Evolutionary conservation across 2,797 vertebrate species (phyloP).

Genomic region (Tenualosa ilisha): DNA sequence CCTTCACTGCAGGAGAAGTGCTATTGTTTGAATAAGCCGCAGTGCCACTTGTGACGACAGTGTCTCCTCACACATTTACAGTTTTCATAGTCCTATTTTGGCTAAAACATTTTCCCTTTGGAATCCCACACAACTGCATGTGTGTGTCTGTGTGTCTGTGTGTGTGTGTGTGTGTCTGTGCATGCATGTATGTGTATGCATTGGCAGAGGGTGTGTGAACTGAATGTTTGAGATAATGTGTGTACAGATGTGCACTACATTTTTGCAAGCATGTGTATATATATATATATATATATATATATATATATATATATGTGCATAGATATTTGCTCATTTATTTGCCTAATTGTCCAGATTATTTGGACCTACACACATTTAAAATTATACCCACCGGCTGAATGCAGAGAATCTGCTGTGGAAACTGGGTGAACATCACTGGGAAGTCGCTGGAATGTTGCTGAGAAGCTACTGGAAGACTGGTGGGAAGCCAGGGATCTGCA

Average conservation of each 20-base stretch:
- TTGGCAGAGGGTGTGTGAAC: neutral
- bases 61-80: slow-evolving; percentile 33
- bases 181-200: neutral
- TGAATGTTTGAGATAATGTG: neutral
- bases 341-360: neutral
- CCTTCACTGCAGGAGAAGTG: slow-evolving; percentile 29
- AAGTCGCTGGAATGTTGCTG: neutral
- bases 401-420: neutral
- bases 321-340: neutral
- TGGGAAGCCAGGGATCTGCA: slow-evolving; percentile 34
- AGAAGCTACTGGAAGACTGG: neutral
- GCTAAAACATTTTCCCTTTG: slow-evolving; percentile 29
- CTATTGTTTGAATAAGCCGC: slow-evolving; percentile 46
- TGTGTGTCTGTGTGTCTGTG: neutral
- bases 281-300: too few relatives aligned
- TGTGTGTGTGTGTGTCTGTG: slow-evolving; percentile 12
- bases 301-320: neutral
- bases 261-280: too few relatives aligned
- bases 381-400: neutral
- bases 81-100: slow-evolving; percentile 33
- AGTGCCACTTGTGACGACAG: slow-evolving; percentile 34
- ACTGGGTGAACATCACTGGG: neutral
- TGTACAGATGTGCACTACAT: neutral
- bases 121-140: slow-evolving; percentile 23
- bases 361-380: neutral